Conservation (phyloP, 2,888 invertebrate genomes). For the Agonum fuliginosum region DNA sequence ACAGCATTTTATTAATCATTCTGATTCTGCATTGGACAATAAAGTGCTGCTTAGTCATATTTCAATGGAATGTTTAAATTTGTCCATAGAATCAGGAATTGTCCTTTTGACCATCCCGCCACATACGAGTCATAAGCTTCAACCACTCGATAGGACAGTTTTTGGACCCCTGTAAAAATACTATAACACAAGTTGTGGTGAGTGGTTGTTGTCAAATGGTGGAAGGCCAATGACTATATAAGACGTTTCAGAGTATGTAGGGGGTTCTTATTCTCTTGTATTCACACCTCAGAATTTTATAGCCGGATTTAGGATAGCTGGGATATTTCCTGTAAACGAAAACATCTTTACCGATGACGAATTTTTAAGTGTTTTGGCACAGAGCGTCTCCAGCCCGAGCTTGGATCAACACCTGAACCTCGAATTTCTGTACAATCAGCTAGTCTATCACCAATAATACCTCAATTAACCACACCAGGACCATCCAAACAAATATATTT, state of each 20-base stretch:
- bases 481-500: conserved; percentile 9
- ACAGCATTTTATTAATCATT: no score
- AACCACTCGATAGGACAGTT: conserved; percentile 65
- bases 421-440: no score
- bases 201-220: conserved; percentile 65
- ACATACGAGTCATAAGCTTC: conserved; percentile 66
- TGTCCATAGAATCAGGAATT: conserved; percentile 62
- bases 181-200: conserved; percentile 63
- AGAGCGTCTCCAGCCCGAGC: no score
- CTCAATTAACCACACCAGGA: neutral
- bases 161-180: conserved; percentile 62
- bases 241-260: conserved; percentile 63
- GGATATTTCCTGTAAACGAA: conserved; percentile 63
- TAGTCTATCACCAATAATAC: no score
- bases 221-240: conserved; percentile 66
- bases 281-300: conserved; percentile 64
- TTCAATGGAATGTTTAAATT: conserved; percentile 38
- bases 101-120: conserved; percentile 66
- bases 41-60: no score
- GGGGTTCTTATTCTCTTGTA: conserved; percentile 61
- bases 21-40: no score
- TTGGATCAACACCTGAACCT: no score
- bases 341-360: conserved; percentile 4
- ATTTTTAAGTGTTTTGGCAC: neutral
- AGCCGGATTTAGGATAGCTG: conserved; percentile 63